Conservation (phyloP, 2,888 invertebrate genomes). For the Fissipunctia ypsillon region DNA sequence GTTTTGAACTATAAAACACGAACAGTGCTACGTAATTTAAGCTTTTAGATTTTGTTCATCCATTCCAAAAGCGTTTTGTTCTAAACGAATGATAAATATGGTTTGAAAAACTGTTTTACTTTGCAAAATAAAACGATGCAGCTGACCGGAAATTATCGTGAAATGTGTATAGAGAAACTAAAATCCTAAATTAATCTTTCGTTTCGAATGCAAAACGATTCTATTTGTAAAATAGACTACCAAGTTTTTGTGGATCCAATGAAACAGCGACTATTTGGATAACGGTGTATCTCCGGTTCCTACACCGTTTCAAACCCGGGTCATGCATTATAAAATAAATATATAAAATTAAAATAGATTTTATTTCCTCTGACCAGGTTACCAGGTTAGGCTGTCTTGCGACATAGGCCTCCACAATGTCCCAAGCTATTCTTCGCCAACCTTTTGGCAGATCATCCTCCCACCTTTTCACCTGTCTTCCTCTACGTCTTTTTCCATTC, state of each 20-base stretch:
- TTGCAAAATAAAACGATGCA: not conserved
- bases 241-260: no score
- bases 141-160: not conserved
- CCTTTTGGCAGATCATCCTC: no score
- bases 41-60: slow-evolving; percentile 47
- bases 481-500: no score
- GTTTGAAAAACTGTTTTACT: not conserved
- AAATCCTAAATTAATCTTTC: not conserved
- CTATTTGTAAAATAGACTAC: no score
- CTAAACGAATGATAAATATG: slow-evolving; percentile 6
- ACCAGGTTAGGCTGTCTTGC: no score
- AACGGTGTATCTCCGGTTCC: not conserved
- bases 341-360: no score
- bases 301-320: no score
- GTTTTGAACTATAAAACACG: slow-evolving; percentile 59
- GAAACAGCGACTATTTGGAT: not conserved
- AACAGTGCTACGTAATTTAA: slow-evolving; percentile 46
- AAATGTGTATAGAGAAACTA: not conserved
- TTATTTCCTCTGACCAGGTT: no score
- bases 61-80: slow-evolving; percentile 40
- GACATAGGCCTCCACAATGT: no score
- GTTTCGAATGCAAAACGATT: not conserved
- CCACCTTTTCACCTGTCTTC: no score
- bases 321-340: not conserved
- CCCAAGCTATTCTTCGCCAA: no score